Percentiles rank a stretch among this genome's conserved stretches.
Conservation (phyloP, 2,888 invertebrate genomes). For the Sesia apiformis region DNA sequence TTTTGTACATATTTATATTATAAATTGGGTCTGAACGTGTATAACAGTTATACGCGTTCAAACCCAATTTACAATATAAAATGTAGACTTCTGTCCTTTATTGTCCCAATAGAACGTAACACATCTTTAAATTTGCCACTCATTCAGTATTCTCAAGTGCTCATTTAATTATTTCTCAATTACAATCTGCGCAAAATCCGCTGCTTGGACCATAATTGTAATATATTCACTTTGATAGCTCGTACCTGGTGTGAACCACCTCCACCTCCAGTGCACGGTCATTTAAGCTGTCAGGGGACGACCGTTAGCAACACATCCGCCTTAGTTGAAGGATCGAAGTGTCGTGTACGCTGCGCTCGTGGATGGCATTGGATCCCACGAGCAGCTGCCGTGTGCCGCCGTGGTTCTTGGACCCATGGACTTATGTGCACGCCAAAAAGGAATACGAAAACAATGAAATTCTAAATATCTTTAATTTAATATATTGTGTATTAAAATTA, state of each 20-base stretch:
- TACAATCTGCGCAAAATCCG: too few relatives aligned
- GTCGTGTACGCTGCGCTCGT: constrained; percentile 41
- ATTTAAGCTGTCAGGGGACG: constrained; percentile 44
- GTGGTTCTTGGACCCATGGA: constrained; percentile 44
- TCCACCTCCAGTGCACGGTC: constrained; percentile 40
- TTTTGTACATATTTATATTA: too few relatives aligned
- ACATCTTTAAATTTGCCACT: too few relatives aligned
- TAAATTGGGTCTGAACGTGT: too few relatives aligned
- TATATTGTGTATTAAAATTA: neutral
- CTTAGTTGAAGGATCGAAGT: constrained; percentile 47
- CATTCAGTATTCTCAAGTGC: too few relatives aligned
- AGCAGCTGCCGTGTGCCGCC: constrained; percentile 37
- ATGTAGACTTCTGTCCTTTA: too few relatives aligned
- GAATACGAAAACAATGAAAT: neutral
- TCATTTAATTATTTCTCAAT: too few relatives aligned
- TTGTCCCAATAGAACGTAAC: too few relatives aligned
- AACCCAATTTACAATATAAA: too few relatives aligned
- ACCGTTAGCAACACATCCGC: constrained; percentile 21
- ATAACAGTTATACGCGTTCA: too few relatives aligned
- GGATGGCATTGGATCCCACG: constrained; percentile 38
- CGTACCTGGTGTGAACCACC: constrained; percentile 43
- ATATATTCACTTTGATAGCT: constrained; percentile 19
- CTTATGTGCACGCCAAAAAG: constrained; percentile 31
- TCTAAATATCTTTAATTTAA: too few relatives aligned
- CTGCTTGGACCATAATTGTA: too few relatives aligned